Conservation (phyloP, 2,113 vertebrate species). For the Chaetura pelagica region DNA sequence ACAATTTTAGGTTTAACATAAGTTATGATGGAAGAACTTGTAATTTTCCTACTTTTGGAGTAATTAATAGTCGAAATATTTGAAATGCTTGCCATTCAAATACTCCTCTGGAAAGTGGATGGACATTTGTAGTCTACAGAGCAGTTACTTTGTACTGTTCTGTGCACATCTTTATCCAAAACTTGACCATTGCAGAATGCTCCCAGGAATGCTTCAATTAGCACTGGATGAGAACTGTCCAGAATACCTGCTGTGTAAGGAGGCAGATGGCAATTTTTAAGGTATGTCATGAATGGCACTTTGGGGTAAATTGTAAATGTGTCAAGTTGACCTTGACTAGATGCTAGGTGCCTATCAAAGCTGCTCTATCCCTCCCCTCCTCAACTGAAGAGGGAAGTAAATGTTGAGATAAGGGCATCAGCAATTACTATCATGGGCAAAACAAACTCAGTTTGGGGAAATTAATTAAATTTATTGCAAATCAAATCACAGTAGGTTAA, state of each 20-base stretch:
- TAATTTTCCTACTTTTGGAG: neutral
- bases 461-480: neutral
- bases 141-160: neutral
- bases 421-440: rapidly evolving
- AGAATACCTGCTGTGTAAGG: neutral
- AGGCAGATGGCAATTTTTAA: neutral
- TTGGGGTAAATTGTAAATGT: neutral
- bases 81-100: neutral
- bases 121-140: neutral
- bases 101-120: neutral
- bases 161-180: neutral
- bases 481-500: neutral
- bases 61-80: neutral
- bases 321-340: neutral
- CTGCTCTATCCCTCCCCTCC: neutral
- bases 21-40: neutral
- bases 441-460: neutral
- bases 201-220: neutral
- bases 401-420: neutral
- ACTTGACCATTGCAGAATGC: neutral
- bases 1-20: neutral
- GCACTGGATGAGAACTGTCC: neutral
- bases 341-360: neutral
- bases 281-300: neutral
- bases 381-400: neutral